Base-by-base conservation (phyloP, 2,888 invertebrate species). In the Tipula helvola region DNA sequence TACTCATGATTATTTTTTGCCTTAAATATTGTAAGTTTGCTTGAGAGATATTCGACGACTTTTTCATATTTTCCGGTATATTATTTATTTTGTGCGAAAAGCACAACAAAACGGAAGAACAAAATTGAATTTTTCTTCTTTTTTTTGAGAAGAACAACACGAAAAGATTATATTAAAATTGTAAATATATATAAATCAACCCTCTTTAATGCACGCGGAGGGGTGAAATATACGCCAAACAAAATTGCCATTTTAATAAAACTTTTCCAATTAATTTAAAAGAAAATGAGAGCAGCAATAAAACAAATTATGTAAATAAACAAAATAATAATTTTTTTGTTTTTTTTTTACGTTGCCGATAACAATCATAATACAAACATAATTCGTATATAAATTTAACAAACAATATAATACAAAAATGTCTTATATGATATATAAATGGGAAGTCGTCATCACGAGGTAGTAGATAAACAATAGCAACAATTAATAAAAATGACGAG, bases 231-330 rank as follows among this genome's bases (percentile, higher is more conserved):
- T 28, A 28, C 2, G 71, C 28, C 71, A 71, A 71, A 71, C 71
- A 57, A 52, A 71, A 71, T 71, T 71, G 71, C 71, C 12, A 71
- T 71, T 71, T 71, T 71, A 71, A 71, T 71, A 71, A 71, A 71
- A 71, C 71, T 71, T 71, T 71, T 71, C 71, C 71, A 71, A 71
- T 71, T 71, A 71, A 71, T 71, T 71, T 71, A 71, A 71, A 71
- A 71, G 8, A 71, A 71, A 28, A 71, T 71, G 28, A 8, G 28
- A 13, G 12, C 28, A 18, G 5, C 5, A 10, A 71, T 16, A 71
- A 71, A 28, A 71, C 10, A 71, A 28, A 71, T 52, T 8, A 28
- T 28, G 28, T 71, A 71, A 28, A 71, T 71, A 71, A 71, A 28
- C 71, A 71, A 71, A 71, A 71, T 71, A 71, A 71, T 71, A 28